Evolutionary conservation across 2,888 invertebrate species (phyloP).

Genomic region (Dexiosoma caninum): DNA sequence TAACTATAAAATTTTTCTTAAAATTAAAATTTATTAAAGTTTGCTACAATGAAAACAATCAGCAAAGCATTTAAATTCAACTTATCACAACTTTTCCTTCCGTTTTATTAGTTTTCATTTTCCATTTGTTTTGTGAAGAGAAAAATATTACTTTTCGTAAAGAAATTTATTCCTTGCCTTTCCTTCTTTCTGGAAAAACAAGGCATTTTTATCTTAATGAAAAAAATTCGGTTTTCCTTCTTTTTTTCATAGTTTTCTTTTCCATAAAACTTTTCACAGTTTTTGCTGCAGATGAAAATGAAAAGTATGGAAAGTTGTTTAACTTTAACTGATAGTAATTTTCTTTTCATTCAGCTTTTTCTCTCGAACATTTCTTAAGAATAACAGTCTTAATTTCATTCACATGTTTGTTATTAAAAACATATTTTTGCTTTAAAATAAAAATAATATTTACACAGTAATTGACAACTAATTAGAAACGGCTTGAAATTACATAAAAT

Average conservation of each 20-base stretch:
- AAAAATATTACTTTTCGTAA: constrained; percentile 3
- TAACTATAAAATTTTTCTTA: too few species aligned
- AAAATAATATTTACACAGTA: too few species aligned
- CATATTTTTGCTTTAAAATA: neutral
- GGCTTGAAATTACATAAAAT: too few species aligned
- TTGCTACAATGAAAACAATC: neutral
- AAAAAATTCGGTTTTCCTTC: neutral
- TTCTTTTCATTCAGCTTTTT: constrained; percentile 12
- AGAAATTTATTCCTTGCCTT: constrained; percentile 23
- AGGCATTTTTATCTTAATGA: constrained; percentile 16
- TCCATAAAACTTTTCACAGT: neutral
- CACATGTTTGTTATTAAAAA: neutral
- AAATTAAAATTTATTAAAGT: neutral
- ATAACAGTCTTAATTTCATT: constrained; percentile 35
- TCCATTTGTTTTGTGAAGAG: neutral
- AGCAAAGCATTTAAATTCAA: neutral
- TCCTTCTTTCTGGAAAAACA: neutral
- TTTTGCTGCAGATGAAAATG: neutral
- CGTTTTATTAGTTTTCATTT: constrained; percentile 38
- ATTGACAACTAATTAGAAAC: too few species aligned
- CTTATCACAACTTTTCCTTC: constrained; percentile 24
- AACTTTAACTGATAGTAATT: neutral
- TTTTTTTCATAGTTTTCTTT: neutral
- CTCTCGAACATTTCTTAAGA: neutral
- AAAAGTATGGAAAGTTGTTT: neutral